Conservation (phyloP, 2,797 vertebrate species). For the Crax fasciolata region DNA sequence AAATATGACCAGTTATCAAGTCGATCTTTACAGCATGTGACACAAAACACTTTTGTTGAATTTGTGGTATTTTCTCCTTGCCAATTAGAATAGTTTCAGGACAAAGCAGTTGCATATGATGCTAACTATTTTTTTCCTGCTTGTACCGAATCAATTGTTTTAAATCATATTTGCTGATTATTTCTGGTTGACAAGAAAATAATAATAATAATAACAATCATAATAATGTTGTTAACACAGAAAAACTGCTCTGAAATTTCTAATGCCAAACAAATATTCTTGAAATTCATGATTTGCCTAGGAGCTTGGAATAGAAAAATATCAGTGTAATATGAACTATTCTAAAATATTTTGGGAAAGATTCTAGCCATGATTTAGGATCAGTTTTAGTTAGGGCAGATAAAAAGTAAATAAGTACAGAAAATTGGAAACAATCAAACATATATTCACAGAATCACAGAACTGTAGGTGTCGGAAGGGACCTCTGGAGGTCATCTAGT, state of each 20-base stretch:
- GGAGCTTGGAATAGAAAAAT: not conserved
- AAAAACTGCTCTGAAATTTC: not conserved
- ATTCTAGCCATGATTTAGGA: not conserved
- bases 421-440: not conserved
- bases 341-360: not conserved
- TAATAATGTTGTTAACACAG: not conserved
- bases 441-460: not conserved
- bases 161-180: not conserved
- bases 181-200: not conserved
- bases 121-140: not conserved
- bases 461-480: too few relatives aligned
- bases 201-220: not conserved
- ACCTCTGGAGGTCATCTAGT: too few relatives aligned
- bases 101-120: not conserved
- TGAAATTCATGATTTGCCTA: not conserved
- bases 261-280: not conserved
- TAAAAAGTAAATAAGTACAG: not conserved
- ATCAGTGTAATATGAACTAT: not conserved
- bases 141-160: not conserved
- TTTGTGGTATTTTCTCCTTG: not conserved
- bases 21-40: not conserved
- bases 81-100: not conserved
- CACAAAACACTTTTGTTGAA: not conserved
- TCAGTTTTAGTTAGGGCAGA: not conserved
- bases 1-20: not conserved